Percentiles rank a stretch among this genome's conserved stretches.
These are phyloP conservation scores for Oeneis ivallda DNA, from an alignment of 2,888 invertebrate species.

Conservation along the genomic window DNA sequence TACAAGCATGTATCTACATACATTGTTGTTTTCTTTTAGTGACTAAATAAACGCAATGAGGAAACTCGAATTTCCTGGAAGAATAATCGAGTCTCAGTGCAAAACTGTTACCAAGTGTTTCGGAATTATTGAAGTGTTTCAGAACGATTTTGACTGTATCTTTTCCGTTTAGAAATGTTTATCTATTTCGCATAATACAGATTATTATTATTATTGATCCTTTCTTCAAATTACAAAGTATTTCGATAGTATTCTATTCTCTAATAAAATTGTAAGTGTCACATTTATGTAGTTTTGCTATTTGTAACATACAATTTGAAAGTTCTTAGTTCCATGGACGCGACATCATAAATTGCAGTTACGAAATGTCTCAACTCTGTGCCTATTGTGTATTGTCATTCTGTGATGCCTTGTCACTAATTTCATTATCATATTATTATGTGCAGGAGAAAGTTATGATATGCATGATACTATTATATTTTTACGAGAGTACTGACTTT, in stretches of 20 bases:
- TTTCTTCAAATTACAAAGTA: too few species aligned
- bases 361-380: conserved; percentile 44
- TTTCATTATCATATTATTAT: conserved; percentile 69
- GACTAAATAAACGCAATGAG: conserved; percentile 25
- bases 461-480: conserved; percentile 30
- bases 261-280: too few species aligned
- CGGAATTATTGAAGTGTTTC: background rate
- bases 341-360: too few species aligned
- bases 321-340: too few species aligned
- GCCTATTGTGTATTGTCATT: conserved; percentile 65
- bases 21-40: conserved; percentile 7
- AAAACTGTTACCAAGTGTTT: background rate
- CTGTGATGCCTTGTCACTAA: conserved; percentile 52
- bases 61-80: conserved; percentile 30
- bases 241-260: too few species aligned
- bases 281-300: too few species aligned
- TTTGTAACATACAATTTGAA: too few species aligned
- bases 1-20: too few species aligned
- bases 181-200: too few species aligned
- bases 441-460: conserved; percentile 59
- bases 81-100: conserved; percentile 11
- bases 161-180: background rate
- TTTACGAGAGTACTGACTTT: background rate
- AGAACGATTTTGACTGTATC: too few species aligned
- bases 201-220: too few species aligned